Conservation (phyloP, 2,888 invertebrate genomes). For the Ecdyonurus torrentis region DNA sequence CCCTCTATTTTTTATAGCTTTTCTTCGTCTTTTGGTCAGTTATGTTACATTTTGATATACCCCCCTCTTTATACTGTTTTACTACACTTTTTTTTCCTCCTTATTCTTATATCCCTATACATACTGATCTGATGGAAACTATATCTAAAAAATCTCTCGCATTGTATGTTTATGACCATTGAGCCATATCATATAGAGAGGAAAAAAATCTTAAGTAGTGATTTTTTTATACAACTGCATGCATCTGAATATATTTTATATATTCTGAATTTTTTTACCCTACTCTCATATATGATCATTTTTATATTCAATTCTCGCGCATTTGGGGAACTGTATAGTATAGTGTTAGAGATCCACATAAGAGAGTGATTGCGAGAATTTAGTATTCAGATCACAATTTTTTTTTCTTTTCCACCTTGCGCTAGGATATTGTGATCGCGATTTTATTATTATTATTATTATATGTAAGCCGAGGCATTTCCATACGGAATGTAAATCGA, state of each 20-base stretch:
- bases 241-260: background rate
- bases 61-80: background rate
- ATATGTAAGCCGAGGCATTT: background rate
- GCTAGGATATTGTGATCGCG: background rate
- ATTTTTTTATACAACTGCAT: background rate
- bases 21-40: background rate
- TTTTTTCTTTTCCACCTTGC: background rate
- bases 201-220: too few species aligned
- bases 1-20: background rate
- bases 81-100: too few species aligned
- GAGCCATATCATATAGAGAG: background rate
- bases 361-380: background rate
- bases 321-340: background rate
- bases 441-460: too few species aligned
- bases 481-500: background rate
- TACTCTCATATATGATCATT: background rate
- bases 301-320: constrained; percentile 2
- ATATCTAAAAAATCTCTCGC: background rate
- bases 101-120: background rate
- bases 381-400: background rate
- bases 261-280: background rate
- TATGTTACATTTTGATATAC: background rate
- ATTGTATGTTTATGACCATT: background rate
- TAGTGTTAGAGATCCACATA: too few species aligned
- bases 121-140: background rate